Evolutionary conservation across 2,113 vertebrate genomes (phyloP).

Genomic region (Ancistrus triradiatus): DNA sequence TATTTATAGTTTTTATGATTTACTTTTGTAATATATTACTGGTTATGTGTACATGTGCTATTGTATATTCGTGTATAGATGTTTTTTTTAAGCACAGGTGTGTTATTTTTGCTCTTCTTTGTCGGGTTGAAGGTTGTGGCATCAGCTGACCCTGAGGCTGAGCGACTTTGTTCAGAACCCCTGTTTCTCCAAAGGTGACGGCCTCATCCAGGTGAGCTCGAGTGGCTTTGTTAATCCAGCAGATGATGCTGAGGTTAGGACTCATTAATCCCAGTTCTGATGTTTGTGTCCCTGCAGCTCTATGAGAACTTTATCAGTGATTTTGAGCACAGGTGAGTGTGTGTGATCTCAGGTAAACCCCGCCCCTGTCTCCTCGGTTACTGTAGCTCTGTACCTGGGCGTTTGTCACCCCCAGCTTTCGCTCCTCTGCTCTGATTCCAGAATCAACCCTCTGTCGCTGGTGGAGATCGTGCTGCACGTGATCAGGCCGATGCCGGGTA

Average conservation of each 20-base stretch:
- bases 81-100: background rate
- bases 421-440: no score
- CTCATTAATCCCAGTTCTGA: background rate
- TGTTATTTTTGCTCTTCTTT: background rate
- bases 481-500: slow-evolving; percentile 89
- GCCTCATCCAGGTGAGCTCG: slow-evolving; percentile 84
- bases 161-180: slow-evolving; percentile 91
- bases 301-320: slow-evolving; percentile 97
- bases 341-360: no score
- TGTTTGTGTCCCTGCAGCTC: slow-evolving; percentile 69
- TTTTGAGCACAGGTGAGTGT: slow-evolving; percentile 92
- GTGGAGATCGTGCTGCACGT: slow-evolving; percentile 94
- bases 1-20: no score
- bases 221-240: no score
- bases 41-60: no score
- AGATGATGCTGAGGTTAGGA: no score
- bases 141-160: slow-evolving; percentile 90
- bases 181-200: slow-evolving; percentile 88
- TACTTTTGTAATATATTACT: no score
- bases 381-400: no score
- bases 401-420: no score
- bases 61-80: background rate
- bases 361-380: no score
- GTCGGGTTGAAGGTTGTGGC: slow-evolving; percentile 81
- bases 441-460: slow-evolving; percentile 95